phyloP scores from a whole-genome alignment of 2,888 invertebrate species.

The Caenorhabditis virilis region DNA sequence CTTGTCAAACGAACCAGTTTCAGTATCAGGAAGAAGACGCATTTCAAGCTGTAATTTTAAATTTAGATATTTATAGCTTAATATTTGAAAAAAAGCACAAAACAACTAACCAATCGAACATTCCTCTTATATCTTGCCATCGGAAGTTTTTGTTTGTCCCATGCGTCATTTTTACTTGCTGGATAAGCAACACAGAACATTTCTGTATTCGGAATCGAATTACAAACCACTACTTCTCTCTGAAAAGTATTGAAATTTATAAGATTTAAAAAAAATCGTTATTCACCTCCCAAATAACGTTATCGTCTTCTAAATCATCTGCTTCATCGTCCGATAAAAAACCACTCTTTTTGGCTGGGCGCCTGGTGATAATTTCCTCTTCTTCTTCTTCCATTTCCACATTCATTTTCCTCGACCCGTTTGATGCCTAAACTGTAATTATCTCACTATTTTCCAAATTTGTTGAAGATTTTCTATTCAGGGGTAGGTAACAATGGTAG shows the following conservation, averaged over 20 bases:
- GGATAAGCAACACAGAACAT: constrained; percentile 45
- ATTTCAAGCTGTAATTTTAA: constrained; percentile 39
- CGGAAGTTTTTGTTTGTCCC: constrained; percentile 26
- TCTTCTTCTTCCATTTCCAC: constrained; percentile 27
- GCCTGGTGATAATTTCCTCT: not conserved
- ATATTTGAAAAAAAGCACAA: not conserved
- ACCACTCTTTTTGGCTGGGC: constrained; percentile 10
- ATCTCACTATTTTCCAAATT: not conserved
- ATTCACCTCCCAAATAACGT: constrained; percentile 19
- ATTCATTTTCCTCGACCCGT: not conserved
- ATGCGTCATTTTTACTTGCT: constrained; percentile 32
- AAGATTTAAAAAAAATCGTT: not conserved
- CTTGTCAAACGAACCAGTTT: constrained; percentile 37
- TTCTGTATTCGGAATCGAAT: constrained; percentile 26
- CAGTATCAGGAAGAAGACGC: constrained; percentile 32
- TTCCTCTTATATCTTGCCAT: constrained; percentile 44
- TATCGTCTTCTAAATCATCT: constrained; percentile 7
- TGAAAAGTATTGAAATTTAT: constrained; percentile 7
- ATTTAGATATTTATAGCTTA: not conserved
- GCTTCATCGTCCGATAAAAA: constrained; percentile 16
- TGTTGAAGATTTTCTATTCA: not conserved
- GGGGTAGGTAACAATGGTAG: no score
- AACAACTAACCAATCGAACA: constrained; percentile 38
- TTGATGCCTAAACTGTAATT: not conserved
- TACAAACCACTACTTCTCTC: constrained; percentile 37